These are phyloP conservation scores for Drosophila quadrilineata DNA, from an alignment of 1,140 invertebrate genomes.

Conservation along the genomic window DNA sequence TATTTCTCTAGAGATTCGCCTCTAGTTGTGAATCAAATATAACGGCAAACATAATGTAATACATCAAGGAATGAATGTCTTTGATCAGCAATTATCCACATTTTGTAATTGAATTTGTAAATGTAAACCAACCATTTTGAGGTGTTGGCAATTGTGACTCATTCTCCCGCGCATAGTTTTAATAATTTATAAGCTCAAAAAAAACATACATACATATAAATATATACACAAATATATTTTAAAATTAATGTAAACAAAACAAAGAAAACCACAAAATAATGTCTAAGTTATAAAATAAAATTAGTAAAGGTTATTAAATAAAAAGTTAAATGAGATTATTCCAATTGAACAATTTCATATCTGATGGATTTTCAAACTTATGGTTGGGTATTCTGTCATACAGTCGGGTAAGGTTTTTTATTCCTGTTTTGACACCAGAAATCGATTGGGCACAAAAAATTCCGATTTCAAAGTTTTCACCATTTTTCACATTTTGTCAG, in stretches of 20 bases:
- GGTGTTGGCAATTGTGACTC: constrained; percentile 45
- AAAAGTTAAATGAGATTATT: constrained; percentile 47
- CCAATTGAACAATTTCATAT: constrained; percentile 19
- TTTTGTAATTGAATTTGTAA: constrained; percentile 65
- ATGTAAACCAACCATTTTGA: constrained; percentile 33
- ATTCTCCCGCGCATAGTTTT: constrained; percentile 65
- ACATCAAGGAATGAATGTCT: background rate
- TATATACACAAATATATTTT: no score
- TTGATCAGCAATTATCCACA: constrained; percentile 16
- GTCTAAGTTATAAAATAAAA: constrained; percentile 65
- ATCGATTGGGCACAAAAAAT: no score
- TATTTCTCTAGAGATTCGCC: constrained; percentile 29
- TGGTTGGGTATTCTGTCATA: no score
- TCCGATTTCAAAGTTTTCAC: no score
- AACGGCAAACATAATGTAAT: constrained; percentile 15
- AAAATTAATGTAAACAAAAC: constrained; percentile 53
- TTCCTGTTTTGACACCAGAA: no score
- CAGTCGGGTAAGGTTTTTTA: no score
- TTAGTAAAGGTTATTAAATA: constrained; percentile 77
- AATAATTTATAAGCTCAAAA: constrained; percentile 77
- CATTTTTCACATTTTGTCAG: no score
- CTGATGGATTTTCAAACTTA: no score
- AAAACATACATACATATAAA: no score
- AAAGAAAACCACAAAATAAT: constrained; percentile 42
- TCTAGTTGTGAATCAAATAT: constrained; percentile 53